Base-by-base conservation (phyloP, 2,888 invertebrate genomes). In the Agrotis exclamationis region DNA sequence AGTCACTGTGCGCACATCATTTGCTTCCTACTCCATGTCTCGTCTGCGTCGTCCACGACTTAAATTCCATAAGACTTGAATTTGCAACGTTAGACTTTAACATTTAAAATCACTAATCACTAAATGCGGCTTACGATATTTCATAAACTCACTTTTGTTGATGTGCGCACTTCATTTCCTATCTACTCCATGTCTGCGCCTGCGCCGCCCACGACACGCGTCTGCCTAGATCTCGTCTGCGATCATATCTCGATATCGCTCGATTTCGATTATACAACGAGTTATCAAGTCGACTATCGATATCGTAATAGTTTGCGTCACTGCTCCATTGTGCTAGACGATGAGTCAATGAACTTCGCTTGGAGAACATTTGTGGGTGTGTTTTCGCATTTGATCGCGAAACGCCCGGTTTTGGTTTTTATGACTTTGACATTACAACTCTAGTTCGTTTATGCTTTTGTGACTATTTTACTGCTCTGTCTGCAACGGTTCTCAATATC, bases 201-300 rank as follows among this genome's bases (percentile, higher is more conserved):
- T 44, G 63, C 82, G 83, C 78, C 91, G 86, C 92, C 92, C 89
- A 91, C 90, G 86, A 87, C 89, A 86, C 88, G 86, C 84, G 89
- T 85, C 85, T 84, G 83, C 85, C 57, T 50, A 73, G 84, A 89
- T 85, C 39, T 39, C 39, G 39, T 39, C 39, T 84, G 76, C 83
- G 85, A 89, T 90, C 86, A 84, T 84, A 86, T 89, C 90, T 88
- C 83, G 79, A 76, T 87, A 92, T 92, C 92, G 87, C 74, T 83
- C 89, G 90, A 92, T 92, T 93, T 83, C 89, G 90, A 92, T 92
- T 93, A 90, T 89, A 87, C 89, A 90, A 91, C 88, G 77, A 83
- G 86, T 88, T 89, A 89, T 86, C 85, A 82, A 79, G 77, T 85
- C 78, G 82, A 83, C 73, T 87, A 88, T 89, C 85, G 86, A 86